A percentile compares a stretch with the other conserved stretches of the same genome.
Conservation (phyloP, 2,888 invertebrate genomes). For the Mythimna loreyi region DNA sequence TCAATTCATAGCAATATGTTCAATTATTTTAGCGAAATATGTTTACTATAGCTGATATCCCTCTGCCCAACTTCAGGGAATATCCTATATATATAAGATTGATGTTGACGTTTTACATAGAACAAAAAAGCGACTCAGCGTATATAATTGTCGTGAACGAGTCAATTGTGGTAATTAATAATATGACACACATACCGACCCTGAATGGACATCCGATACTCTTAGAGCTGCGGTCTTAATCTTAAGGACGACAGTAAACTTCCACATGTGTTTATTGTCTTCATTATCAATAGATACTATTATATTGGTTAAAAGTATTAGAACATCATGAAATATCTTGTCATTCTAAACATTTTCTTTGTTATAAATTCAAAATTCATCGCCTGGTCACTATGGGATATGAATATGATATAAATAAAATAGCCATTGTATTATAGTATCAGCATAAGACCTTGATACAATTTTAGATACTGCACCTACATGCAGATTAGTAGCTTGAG, state of each 20-base stretch:
- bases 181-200: slow-evolving; percentile 63
- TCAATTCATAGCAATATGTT: neutral
- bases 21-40: neutral
- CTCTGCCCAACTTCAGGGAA: neutral
- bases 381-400: neutral
- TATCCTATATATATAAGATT: too few species aligned
- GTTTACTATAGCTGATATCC: neutral
- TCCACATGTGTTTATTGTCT: slow-evolving; percentile 36
- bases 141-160: slow-evolving; percentile 58
- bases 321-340: neutral
- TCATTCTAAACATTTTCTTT: too few species aligned
- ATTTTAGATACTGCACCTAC: slow-evolving; percentile 20
- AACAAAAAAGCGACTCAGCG: slow-evolving; percentile 58
- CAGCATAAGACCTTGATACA: slow-evolving; percentile 25
- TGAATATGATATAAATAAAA: neutral
- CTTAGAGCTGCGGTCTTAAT: slow-evolving; percentile 61
- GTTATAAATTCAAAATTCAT: neutral
- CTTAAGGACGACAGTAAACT: slow-evolving; percentile 52
- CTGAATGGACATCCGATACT: slow-evolving; percentile 69
- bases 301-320: neutral
- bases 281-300: slow-evolving; percentile 17
- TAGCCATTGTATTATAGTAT: neutral
- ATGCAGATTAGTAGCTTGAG: slow-evolving; percentile 2
- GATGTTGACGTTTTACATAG: neutral
- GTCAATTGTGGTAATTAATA: slow-evolving; percentile 71